Evolutionary conservation across 2,888 invertebrate species (phyloP), one percentile per base, ranked within the genome.

Genomic region (Drosophila emarginata): DNA sequence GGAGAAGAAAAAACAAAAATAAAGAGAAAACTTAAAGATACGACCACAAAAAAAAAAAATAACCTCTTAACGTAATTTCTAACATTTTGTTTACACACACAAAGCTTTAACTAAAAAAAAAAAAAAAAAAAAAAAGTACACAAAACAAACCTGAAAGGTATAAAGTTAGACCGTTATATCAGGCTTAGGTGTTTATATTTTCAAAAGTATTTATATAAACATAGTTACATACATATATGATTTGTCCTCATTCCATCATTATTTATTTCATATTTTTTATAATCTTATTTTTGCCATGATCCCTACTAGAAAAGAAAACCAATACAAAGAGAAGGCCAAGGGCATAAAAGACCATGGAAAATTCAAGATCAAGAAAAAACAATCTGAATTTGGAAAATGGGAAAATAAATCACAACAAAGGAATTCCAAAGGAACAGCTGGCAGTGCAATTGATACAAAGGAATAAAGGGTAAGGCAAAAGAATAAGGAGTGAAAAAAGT

Each of bases 31-130:
- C 9, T 11, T 51, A 6, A 23, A 26, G 26, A 26, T 26, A 26
- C 3, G 32, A 11, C 23, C 12, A 7, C 1, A 51, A n/a, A 52
- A 5, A 26, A 7, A 7, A 51, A n/a, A 52, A 5, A 26, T 26
- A 52, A 26, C 14, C 52, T 26, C 45, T 45, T 21, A 45, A 21
- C 18, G 45, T 45, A 45, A 45, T 45, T 45, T 18, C 45, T 45
- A 45, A 45, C 45, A 21, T 21, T 45, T 45, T 21, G 45, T 45
- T 45, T 45, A 45, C 18, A 45, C 45, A n/a, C 4, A 39, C 14
- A 39, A 45, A 37, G 37, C 37, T n/a, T 37, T n/a, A 37, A 37
- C 37, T 21, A 45, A 45, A 18, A 21, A 21, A 1, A 4, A 21
- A 21, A 11, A 18, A 4, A 14, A 45, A 21, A 21, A 11, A 45